Evolutionary conservation across 1,140 invertebrate genomes (phyloP).

Genomic region (Bursaphelenchus mucronatus): DNA sequence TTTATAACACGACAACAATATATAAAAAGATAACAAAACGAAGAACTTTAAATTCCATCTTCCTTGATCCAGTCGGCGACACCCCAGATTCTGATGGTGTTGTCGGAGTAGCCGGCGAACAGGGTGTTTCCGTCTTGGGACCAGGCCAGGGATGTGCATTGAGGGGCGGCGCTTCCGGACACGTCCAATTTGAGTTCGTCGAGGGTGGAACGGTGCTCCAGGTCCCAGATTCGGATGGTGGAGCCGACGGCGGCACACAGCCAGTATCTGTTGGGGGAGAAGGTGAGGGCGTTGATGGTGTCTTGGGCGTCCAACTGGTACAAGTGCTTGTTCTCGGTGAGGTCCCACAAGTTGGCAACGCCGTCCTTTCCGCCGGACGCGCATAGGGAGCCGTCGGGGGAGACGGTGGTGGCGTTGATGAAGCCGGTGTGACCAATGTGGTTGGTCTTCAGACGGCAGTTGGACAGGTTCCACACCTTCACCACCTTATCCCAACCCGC

Average conservation of each 20-base stretch:
- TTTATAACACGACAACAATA: too few species aligned
- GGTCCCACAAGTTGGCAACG: constrained; percentile 98
- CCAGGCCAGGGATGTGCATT: constrained; percentile 96
- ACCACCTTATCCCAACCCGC: constrained; percentile 97
- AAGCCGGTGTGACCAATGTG: constrained; percentile 94
- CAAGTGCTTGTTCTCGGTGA: constrained; percentile 98
- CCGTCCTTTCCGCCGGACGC: constrained; percentile 99
- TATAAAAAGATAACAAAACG: too few species aligned
- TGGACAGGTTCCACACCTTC: constrained; percentile 98
- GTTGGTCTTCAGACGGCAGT: constrained; percentile 97
- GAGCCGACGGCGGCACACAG: constrained; percentile 98
- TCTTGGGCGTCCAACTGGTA: constrained; percentile 98
- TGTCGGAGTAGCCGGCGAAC: constrained; percentile 98
- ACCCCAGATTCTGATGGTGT: constrained; percentile 96
- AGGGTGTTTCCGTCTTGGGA: constrained; percentile 97
- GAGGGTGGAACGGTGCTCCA: constrained; percentile 98
- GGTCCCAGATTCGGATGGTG: constrained; percentile 97
- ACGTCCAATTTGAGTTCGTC: constrained; percentile 94
- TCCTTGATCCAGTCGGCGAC: constrained; percentile 64
- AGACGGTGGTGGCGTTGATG: constrained; percentile 96
- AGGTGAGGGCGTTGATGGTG: constrained; percentile 94
- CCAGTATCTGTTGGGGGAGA: constrained; percentile 99
- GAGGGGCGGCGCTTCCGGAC: constrained; percentile 73
- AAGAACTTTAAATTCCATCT: background rate
- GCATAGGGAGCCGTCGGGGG: constrained; percentile 96